phyloP scores from a whole-genome alignment of 2,113 vertebrate species.

The Amazona vittata region DNA sequence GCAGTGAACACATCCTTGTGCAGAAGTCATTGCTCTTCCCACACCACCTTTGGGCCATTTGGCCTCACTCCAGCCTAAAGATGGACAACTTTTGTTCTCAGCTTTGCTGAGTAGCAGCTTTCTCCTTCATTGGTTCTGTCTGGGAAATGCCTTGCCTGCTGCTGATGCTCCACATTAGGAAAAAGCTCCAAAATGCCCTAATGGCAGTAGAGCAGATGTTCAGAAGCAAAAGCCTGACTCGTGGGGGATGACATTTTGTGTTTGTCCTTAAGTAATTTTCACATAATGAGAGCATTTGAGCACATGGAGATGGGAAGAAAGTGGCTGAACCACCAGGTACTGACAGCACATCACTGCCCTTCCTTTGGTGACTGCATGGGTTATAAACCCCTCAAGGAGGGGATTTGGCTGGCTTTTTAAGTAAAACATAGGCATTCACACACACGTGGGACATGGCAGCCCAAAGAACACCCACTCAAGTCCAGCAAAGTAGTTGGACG shows the following conservation, averaged over 20 bases:
- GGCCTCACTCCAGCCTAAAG: neutral
- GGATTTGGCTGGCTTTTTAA: neutral
- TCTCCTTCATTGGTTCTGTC: neutral
- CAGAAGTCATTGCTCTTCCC: neutral
- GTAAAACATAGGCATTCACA: neutral
- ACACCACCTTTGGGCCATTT: neutral
- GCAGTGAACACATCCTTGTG: neutral
- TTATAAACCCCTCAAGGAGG: neutral
- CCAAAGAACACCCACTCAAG: neutral
- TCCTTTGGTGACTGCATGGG: neutral
- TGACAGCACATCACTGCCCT: neutral
- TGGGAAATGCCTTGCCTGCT: neutral
- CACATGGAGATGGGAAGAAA: neutral
- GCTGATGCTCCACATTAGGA: neutral
- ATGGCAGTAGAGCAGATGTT: neutral
- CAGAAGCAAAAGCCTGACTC: neutral
- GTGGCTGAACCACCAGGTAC: neutral
- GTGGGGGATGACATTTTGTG: neutral
- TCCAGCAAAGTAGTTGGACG: neutral
- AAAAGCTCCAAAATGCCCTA: neutral
- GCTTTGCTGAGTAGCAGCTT: neutral
- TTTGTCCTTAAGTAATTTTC: neutral
- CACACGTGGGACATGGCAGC: rapidly evolving
- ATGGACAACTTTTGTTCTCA: neutral
- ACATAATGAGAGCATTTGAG: neutral